These are phyloP conservation scores for Alloplasta piceator DNA, from an alignment of 2,888 invertebrate species.

Conservation along the genomic window DNA sequence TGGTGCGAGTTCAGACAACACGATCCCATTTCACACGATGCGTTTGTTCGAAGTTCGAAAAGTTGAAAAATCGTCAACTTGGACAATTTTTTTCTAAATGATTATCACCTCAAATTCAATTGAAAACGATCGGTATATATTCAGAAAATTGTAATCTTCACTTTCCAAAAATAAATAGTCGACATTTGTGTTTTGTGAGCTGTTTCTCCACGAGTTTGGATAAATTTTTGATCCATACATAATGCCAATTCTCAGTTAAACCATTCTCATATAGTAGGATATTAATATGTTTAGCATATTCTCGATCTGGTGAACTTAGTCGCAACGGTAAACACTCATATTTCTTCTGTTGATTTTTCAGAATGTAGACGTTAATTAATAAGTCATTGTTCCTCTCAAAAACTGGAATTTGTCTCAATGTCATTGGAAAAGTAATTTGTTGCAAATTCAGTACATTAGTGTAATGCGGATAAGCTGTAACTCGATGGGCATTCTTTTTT, in stretches of 20 bases:
- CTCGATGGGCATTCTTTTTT: background rate
- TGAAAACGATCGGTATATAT: no score
- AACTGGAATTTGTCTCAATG: background rate
- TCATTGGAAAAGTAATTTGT: constrained; percentile 9
- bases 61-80: no score
- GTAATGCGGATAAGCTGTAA: constrained; percentile 23
- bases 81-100: no score
- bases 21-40: no score
- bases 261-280: background rate
- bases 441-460: background rate
- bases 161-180: no score
- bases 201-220: background rate
- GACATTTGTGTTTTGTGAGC: background rate
- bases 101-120: no score
- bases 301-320: background rate
- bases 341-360: background rate
- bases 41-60: no score
- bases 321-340: background rate
- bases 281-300: background rate
- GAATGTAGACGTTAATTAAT: background rate
- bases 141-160: no score
- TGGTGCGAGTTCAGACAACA: no score
- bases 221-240: background rate
- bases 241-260: background rate
- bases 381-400: background rate